Percentiles rank a stretch among this genome's conserved stretches.
Evolutionary conservation across 2,797 vertebrate species (phyloP).

Genomic region (Ptychadena robeensis): DNA sequence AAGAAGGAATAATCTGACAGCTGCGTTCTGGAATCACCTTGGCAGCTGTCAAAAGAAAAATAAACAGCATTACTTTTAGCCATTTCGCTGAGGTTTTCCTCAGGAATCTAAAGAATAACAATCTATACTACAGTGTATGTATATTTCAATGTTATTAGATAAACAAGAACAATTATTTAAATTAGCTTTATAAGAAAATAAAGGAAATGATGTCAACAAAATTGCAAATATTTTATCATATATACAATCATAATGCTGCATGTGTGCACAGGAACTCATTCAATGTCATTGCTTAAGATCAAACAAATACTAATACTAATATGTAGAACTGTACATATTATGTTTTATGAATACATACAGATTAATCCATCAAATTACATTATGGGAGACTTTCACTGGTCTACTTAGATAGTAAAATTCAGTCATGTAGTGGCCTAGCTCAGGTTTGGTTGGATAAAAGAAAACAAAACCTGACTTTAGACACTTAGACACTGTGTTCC

Average conservation of each 20-base stretch:
- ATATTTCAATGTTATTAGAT: constrained; percentile 51
- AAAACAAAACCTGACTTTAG: no score
- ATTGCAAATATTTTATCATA: neutral
- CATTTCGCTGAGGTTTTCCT: constrained; percentile 64
- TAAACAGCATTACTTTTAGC: constrained; percentile 62
- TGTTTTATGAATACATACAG: neutral
- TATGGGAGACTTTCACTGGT: no score
- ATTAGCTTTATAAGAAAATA: neutral
- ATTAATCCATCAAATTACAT: neutral
- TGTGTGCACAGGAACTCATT: neutral
- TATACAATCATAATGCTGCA: neutral
- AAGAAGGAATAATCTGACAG: constrained; percentile 66
- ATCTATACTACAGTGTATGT: constrained; percentile 63
- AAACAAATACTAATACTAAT: neutral
- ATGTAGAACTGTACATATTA: neutral
- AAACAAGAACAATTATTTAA: constrained; percentile 6
- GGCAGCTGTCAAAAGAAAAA: constrained; percentile 69
- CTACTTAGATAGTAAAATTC: no score
- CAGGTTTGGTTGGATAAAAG: no score
- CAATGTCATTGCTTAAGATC: neutral
- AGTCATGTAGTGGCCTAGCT: no score
- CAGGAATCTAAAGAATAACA: constrained; percentile 62
- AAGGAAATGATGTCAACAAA: neutral
- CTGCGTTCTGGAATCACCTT: constrained; percentile 68
- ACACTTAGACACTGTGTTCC: no score